A percentile compares a stretch with the other conserved stretches of the same genome.
These are phyloP conservation scores for Coptodon bakossiorum DNA, from an alignment of 2,113 vertebrate genomes.

Conservation along the genomic window DNA sequence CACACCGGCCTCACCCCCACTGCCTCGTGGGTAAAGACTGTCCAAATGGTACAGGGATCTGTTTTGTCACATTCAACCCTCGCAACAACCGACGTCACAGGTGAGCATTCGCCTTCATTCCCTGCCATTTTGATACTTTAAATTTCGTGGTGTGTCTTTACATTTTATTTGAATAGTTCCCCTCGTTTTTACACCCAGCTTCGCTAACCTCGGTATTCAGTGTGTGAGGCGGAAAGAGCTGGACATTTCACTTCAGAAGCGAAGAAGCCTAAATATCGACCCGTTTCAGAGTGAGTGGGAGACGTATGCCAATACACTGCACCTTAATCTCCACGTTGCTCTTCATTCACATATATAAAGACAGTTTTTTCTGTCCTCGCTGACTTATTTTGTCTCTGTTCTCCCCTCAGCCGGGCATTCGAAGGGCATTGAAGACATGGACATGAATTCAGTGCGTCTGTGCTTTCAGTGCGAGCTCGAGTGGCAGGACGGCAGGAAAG, in stretches of 20 bases:
- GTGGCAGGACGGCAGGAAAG: conserved; percentile 67
- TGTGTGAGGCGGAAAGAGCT: conserved; percentile 90
- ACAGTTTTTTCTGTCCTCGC: neutral
- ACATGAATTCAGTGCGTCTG: conserved; percentile 91
- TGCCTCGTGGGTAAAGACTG: conserved; percentile 95
- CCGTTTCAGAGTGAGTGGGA: conserved; percentile 82
- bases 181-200: conserved; percentile 60
- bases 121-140: neutral
- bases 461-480: conserved; percentile 87
- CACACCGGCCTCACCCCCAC: conserved; percentile 88
- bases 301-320: neutral
- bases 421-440: conserved; percentile 90
- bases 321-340: neutral
- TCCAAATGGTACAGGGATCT: conserved; percentile 71
- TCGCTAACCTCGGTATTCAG: conserved; percentile 90
- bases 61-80: conserved; percentile 77
- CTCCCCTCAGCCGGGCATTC: conserved; percentile 77
- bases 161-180: neutral
- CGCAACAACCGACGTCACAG: conserved; percentile 77
- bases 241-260: conserved; percentile 79
- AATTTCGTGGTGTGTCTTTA: neutral
- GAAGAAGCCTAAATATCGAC: conserved; percentile 83
- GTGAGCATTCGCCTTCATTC: conserved; percentile 38
- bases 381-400: neutral
- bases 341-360: neutral